Conservation (phyloP, 2,888 invertebrate genomes). For the Gortyna flavago region DNA sequence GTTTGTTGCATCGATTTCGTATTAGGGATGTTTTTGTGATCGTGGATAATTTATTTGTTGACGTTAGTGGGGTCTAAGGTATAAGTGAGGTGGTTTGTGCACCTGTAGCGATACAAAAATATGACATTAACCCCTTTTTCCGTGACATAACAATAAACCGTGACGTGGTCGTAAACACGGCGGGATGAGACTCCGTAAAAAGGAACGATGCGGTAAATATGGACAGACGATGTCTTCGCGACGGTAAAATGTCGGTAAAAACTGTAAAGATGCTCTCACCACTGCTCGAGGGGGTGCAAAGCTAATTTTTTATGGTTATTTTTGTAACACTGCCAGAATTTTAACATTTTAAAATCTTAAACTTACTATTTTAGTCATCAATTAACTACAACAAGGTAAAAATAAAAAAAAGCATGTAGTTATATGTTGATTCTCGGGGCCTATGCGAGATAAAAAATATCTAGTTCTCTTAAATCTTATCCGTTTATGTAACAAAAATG, state of each 20-base stretch:
- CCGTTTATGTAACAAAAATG: conserved; percentile 48
- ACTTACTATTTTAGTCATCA: not conserved
- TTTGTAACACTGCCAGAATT: conserved; percentile 41
- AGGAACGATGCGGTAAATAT: conserved; percentile 87
- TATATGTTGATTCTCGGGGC: no score
- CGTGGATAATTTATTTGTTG: conserved; percentile 54
- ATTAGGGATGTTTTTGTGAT: conserved; percentile 61
- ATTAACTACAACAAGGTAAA: not conserved
- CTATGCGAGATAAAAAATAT: not conserved
- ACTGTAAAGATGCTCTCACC: conserved; percentile 75
- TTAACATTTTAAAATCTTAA: not conserved
- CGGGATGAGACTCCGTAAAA: conserved; percentile 84
- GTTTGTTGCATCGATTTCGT: conserved; percentile 65
- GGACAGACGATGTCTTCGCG: conserved; percentile 84
- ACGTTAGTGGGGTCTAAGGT: conserved; percentile 40
- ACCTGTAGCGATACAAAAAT: conserved; percentile 80
- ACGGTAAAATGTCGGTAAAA: conserved; percentile 74
- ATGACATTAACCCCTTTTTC: conserved; percentile 83
- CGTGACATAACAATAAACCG: conserved; percentile 84
- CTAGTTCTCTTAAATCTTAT: not conserved
- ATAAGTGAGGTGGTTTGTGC: conserved; percentile 57
- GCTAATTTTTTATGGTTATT: conserved; percentile 79
- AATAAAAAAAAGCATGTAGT: not conserved
- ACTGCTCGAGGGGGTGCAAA: conserved; percentile 67
- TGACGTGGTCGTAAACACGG: conserved; percentile 84